A percentile compares a stretch with the other conserved stretches of the same genome.
phyloP scores from a whole-genome alignment of 2,113 vertebrate genomes.

The Oryzias javanicus region DNA sequence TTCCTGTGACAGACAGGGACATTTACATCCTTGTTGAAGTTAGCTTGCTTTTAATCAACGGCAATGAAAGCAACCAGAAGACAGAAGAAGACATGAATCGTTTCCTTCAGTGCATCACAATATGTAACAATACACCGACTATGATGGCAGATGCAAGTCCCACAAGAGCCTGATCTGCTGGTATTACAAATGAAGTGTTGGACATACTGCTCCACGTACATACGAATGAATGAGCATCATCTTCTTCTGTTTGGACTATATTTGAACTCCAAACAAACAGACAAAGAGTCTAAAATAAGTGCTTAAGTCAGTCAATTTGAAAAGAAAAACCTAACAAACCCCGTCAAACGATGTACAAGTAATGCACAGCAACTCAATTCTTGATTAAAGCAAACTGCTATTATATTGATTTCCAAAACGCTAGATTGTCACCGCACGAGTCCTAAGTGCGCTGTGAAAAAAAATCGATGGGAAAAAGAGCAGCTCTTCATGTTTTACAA shows the following conservation, averaged over 20 bases:
- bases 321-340: not conserved
- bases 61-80: not conserved
- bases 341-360: not conserved
- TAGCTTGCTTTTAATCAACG: not conserved
- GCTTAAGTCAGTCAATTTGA: not conserved
- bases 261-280: too few relatives aligned
- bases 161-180: not conserved
- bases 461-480: constrained; percentile 4
- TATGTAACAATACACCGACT: constrained; percentile 2
- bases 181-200: constrained; percentile 14
- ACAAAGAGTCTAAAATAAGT: constrained; percentile 1
- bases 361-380: not conserved
- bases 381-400: constrained; percentile 4
- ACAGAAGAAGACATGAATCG: not conserved
- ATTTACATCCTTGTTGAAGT: not conserved
- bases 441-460: constrained; percentile 1
- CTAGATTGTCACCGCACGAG: not conserved
- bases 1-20: not conserved
- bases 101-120: not conserved
- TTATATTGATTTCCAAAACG: constrained; percentile 7
- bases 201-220: not conserved
- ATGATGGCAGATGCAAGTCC: not conserved
- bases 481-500: not conserved
- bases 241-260: not conserved
- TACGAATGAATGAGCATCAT: constrained; percentile 1